A percentile compares a stretch with the other conserved stretches of the same genome.
Conservation (phyloP, 1,140 invertebrate species). For the Anastatus disparis region DNA sequence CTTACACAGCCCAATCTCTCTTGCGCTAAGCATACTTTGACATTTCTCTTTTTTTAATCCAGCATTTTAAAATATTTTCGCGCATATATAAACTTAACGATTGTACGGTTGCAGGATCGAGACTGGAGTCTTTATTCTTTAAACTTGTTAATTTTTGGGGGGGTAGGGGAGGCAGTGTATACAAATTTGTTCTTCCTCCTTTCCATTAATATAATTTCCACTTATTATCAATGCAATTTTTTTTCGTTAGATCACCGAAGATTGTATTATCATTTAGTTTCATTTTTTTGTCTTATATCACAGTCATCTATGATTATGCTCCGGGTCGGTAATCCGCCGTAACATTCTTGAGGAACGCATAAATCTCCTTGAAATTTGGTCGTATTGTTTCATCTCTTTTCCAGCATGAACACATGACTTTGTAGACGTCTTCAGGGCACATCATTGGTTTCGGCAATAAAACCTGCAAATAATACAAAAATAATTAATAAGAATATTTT, state of each 20-base stretch:
- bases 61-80: conserved; percentile 41
- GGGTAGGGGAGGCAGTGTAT: no score
- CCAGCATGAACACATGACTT: conserved; percentile 85
- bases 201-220: no score
- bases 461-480: conserved; percentile 58
- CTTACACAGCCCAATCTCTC: neutral
- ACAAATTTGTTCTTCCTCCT: no score
- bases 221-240: neutral
- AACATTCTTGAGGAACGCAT: conserved; percentile 76
- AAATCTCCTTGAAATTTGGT: conserved; percentile 82
- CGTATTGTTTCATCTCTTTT: conserved; percentile 72
- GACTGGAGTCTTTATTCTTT: conserved; percentile 28
- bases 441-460: conserved; percentile 75
- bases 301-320: conserved; percentile 60
- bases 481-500: conserved; percentile 12
- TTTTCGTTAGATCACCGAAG: conserved; percentile 27
- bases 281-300: conserved; percentile 52
- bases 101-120: conserved; percentile 57
- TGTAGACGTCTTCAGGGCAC: conserved; percentile 82
- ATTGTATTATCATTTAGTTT: conserved; percentile 6
- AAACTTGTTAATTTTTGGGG: no score
- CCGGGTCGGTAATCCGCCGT: conserved; percentile 67
- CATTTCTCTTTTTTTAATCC: neutral
- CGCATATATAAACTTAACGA: conserved; percentile 57
- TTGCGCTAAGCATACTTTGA: neutral